Percentiles rank a stretch among this genome's conserved stretches.
Conservation (phyloP, 1,140 invertebrate species). For the Pseudomyrmex cubaensis region DNA sequence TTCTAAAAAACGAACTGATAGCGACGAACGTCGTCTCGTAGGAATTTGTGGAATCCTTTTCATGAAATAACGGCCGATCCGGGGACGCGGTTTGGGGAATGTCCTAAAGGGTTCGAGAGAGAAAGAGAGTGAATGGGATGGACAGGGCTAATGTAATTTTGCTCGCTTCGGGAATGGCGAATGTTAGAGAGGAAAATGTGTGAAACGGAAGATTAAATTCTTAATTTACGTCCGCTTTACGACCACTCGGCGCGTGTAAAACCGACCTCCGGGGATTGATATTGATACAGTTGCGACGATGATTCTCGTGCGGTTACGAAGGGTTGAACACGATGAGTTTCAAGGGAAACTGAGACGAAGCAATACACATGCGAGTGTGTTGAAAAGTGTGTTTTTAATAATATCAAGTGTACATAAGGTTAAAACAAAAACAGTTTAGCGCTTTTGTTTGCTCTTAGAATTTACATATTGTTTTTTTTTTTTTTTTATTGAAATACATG, state of each 20-base stretch:
- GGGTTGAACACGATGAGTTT: too few relatives aligned
- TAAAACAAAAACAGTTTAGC: too few relatives aligned
- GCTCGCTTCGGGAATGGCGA: neutral
- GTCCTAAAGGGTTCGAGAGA: neutral
- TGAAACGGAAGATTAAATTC: conserved; percentile 31
- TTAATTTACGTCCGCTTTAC: conserved; percentile 21
- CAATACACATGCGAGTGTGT: too few relatives aligned
- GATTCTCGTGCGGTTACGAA: neutral
- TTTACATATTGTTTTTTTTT: too few relatives aligned
- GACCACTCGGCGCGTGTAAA: neutral
- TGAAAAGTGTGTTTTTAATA: too few relatives aligned
- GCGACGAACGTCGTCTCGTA: neutral
- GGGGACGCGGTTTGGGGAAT: neutral
- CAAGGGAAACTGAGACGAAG: too few relatives aligned
- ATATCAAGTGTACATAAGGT: too few relatives aligned
- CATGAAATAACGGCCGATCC: neutral
- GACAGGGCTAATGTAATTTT: neutral
- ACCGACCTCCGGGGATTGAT: neutral
- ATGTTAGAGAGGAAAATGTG: conserved; percentile 1
- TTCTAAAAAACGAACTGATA: neutral
- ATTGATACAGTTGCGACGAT: neutral
- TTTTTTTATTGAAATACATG: too few relatives aligned
- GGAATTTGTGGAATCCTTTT: neutral
- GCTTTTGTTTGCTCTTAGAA: too few relatives aligned
- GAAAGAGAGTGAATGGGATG: too few relatives aligned